phyloP scores from a whole-genome alignment of 1,140 invertebrate genomes.

The Drosophila willistoni region DNA sequence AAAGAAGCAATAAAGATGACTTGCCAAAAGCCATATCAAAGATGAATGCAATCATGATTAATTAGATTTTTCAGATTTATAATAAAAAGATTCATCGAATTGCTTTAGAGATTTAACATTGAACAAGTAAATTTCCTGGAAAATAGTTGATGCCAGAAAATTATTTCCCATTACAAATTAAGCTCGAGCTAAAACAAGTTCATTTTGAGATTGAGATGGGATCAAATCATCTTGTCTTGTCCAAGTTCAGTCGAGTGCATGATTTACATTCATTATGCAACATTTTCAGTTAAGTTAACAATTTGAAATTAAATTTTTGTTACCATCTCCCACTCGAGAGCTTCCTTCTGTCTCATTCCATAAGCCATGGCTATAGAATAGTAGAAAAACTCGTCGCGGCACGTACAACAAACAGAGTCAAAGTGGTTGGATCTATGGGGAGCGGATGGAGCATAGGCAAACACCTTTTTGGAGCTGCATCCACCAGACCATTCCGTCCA shows the following conservation, averaged over 20 bases:
- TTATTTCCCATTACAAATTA: conserved; percentile 4
- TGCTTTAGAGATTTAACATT: not conserved
- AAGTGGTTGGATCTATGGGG: conserved; percentile 13
- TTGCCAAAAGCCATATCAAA: not conserved
- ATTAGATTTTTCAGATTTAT: not conserved
- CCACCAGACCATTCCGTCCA: conserved; percentile 24
- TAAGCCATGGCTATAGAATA: conserved; percentile 9
- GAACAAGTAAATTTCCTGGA: not conserved
- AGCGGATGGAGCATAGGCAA: conserved; percentile 28
- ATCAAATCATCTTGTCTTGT: not conserved
- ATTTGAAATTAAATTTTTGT: conserved; percentile 2
- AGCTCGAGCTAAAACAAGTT: not conserved
- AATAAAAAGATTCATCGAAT: not conserved
- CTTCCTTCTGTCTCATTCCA: not conserved
- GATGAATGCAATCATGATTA: not conserved
- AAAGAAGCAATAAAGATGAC: not conserved
- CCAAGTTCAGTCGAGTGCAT: conserved; percentile 1
- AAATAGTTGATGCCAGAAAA: not conserved
- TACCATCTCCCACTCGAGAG: not conserved
- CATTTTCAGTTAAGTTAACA: conserved; percentile 3
- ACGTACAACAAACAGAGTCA: conserved; percentile 49
- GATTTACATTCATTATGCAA: conserved; percentile 2
- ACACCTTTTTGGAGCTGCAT: conserved; percentile 40
- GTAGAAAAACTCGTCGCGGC: conserved; percentile 44
- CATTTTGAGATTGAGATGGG: not conserved